Percentiles rank a stretch among this genome's conserved stretches.
phyloP scores from a whole-genome alignment of 1,140 invertebrate genomes.

The Dendroctonus valens region DNA sequence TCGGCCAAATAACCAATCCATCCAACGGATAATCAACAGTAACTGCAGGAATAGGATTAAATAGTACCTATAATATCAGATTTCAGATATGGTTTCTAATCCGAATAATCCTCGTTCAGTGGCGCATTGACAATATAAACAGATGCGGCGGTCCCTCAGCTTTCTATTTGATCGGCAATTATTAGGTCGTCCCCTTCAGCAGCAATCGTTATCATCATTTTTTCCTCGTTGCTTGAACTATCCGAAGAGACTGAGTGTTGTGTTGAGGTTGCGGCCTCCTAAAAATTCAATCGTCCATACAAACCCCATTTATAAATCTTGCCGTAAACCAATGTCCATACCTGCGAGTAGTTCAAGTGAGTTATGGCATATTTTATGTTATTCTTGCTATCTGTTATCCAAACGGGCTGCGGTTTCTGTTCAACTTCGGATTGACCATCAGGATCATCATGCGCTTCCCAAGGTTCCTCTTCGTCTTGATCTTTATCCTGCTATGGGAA shows the following conservation, averaged over 20 bases:
- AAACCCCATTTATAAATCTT: neutral
- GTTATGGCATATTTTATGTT: constrained; percentile 51
- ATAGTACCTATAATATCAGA: no score
- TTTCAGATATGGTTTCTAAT: neutral
- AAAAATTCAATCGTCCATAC: constrained; percentile 36
- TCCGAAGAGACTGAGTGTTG: constrained; percentile 62
- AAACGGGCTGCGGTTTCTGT: constrained; percentile 38
- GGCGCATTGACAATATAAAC: constrained; percentile 16
- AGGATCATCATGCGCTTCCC: constrained; percentile 35
- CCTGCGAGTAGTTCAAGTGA: constrained; percentile 49
- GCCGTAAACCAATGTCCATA: constrained; percentile 24
- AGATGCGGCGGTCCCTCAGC: constrained; percentile 35
- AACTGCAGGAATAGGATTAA: no score
- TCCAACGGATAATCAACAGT: no score
- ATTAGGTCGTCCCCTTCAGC: constrained; percentile 50
- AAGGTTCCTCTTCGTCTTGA: constrained; percentile 33
- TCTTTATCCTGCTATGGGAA: constrained; percentile 33
- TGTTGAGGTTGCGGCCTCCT: constrained; percentile 63
- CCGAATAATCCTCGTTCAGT: constrained; percentile 14
- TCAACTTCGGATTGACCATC: constrained; percentile 28
- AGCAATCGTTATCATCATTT: constrained; percentile 65
- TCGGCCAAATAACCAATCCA: no score
- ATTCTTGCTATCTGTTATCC: constrained; percentile 48
- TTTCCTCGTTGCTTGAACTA: constrained; percentile 63
- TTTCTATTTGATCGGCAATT: constrained; percentile 49